A percentile compares a stretch with the other conserved stretches of the same genome.
phyloP scores from a whole-genome alignment of 2,888 invertebrate genomes.

The Nipponacmea schrenckii region DNA sequence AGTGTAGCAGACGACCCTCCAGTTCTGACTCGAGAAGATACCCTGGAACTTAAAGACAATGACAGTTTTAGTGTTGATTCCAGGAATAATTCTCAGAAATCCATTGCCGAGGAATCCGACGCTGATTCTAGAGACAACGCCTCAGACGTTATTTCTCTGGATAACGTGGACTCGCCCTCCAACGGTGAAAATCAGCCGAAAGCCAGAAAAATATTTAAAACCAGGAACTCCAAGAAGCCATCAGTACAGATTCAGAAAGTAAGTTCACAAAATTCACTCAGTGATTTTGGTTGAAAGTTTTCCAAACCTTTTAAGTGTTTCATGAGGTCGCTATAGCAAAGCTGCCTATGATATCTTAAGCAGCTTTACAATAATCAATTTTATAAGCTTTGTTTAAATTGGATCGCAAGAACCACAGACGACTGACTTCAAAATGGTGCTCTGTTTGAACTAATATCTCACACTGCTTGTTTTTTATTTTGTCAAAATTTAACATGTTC shows the following conservation, averaged over 20 bases:
- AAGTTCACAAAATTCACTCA: constrained; percentile 24
- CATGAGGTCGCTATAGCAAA: too few relatives aligned
- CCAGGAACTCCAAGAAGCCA: constrained; percentile 41
- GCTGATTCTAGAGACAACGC: constrained; percentile 7
- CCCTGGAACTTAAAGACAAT: constrained; percentile 8
- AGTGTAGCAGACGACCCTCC: background rate
- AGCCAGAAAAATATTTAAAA: constrained; percentile 54
- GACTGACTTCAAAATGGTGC: too few relatives aligned
- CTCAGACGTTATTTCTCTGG: constrained; percentile 5
- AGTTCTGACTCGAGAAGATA: background rate
- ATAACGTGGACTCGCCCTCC: constrained; percentile 1
- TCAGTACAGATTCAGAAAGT: constrained; percentile 40
- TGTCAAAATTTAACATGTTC: too few relatives aligned
- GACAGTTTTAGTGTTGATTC: background rate
- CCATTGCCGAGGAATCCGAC: constrained; percentile 5
- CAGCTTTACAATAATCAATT: too few relatives aligned
- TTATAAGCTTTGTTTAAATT: too few relatives aligned
- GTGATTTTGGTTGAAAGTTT: too few relatives aligned
- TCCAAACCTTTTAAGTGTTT: too few relatives aligned
- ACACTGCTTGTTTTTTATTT: too few relatives aligned
- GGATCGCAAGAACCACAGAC: too few relatives aligned
- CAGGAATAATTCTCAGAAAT: constrained; percentile 13
- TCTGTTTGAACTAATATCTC: too few relatives aligned
- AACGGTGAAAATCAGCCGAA: constrained; percentile 34
- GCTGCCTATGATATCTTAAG: too few relatives aligned